Evolutionary conservation across 1,140 invertebrate species (phyloP).

Genomic region (Listronotus bonariensis): DNA sequence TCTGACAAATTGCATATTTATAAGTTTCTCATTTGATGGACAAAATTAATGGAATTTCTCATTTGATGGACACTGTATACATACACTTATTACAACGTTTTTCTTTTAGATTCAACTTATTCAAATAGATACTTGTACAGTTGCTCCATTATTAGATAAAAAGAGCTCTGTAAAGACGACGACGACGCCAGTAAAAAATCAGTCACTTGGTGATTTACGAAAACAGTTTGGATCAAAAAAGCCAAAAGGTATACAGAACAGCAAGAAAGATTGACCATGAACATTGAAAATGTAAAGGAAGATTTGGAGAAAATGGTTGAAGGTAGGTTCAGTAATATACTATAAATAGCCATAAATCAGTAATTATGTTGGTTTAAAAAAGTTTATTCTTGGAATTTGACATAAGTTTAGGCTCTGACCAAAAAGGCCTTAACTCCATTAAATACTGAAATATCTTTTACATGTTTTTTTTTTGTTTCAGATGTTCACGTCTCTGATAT

Average conservation of each 20-base stretch:
- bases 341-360: no score
- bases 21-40: no score
- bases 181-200: constrained; percentile 1
- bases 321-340: constrained; percentile 47
- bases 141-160: constrained; percentile 27
- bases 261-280: constrained; percentile 57
- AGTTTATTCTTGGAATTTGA: no score
- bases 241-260: constrained; percentile 58
- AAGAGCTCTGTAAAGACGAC: constrained; percentile 12
- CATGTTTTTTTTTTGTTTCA: constrained; percentile 23
- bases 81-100: not conserved
- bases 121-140: constrained; percentile 32
- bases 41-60: no score
- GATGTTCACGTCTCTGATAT: constrained; percentile 37
- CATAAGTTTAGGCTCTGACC: no score
- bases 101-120: constrained; percentile 41
- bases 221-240: constrained; percentile 62
- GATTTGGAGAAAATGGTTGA: constrained; percentile 57
- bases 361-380: no score
- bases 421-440: no score
- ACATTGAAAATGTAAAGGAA: constrained; percentile 57
- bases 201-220: constrained; percentile 49
- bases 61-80: no score
- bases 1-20: no score
- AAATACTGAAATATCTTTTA: no score